These are phyloP conservation scores for Epinephelus lanceolatus DNA, from an alignment of 2,113 vertebrate species.

Conservation along the genomic window DNA sequence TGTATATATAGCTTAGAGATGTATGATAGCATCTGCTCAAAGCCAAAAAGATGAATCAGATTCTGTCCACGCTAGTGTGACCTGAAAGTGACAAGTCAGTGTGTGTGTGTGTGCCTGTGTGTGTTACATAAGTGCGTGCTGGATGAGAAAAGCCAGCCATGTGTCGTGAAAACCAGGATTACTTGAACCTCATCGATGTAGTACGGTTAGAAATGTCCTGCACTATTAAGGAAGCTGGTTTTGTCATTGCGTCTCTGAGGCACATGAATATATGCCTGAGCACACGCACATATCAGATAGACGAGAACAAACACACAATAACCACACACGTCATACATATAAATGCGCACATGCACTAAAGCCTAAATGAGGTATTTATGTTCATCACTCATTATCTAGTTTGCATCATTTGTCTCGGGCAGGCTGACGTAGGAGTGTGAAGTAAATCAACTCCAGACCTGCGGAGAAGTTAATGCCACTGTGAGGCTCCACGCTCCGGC, in stretches of 20 bases:
- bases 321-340: conserved; percentile 32
- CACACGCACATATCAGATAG: conserved; percentile 27
- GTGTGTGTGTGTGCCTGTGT: conserved; percentile 10
- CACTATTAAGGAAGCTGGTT: conserved; percentile 62
- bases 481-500: conserved; percentile 37
- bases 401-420: conserved; percentile 33
- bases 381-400: conserved; percentile 44
- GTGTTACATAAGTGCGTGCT: conserved; percentile 18
- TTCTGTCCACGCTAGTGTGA: conserved; percentile 51
- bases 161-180: conserved; percentile 61
- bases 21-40: conserved; percentile 68
- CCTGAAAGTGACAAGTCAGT: conserved; percentile 15
- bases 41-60: conserved; percentile 80
- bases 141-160: conserved; percentile 44
- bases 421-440: conserved; percentile 25
- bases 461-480: conserved; percentile 53
- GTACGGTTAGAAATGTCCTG: conserved; percentile 52
- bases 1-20: conserved; percentile 60
- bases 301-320: conserved; percentile 25
- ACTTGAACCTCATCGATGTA: conserved; percentile 65
- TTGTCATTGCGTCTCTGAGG: conserved; percentile 37
- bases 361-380: conserved; percentile 63
- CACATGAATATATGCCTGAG: conserved; percentile 42
- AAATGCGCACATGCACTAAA: conserved; percentile 64
- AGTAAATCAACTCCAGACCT: conserved; percentile 33